These are phyloP conservation scores for Phainopepla nitens DNA, from an alignment of 2,113 vertebrate genomes.

Conservation along the genomic window DNA sequence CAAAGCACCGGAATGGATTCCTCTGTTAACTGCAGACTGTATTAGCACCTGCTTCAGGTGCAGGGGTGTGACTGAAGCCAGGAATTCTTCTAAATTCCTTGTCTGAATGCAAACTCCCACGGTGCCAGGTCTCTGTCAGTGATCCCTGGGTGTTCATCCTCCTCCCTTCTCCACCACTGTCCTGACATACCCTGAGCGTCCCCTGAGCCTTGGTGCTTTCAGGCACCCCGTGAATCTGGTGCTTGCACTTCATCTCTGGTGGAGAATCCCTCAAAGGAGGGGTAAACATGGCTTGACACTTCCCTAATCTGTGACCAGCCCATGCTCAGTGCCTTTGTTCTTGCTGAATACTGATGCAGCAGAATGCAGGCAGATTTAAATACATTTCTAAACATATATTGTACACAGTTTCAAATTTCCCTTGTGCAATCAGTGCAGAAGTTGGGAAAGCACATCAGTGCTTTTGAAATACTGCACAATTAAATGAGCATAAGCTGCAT, in stretches of 20 bases:
- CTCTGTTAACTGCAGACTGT: background rate
- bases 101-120: background rate
- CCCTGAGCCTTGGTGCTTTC: background rate
- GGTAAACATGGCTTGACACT: background rate
- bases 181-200: background rate
- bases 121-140: accelerated
- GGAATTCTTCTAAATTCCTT: background rate
- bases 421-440: background rate
- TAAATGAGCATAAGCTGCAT: background rate
- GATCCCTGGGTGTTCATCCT: background rate
- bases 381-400: background rate
- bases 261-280: background rate
- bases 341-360: background rate
- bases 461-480: background rate
- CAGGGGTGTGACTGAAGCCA: background rate
- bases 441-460: background rate
- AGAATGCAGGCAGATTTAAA: background rate
- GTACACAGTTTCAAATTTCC: background rate
- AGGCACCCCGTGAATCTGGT: background rate
- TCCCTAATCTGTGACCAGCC: background rate
- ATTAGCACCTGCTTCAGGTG: background rate
- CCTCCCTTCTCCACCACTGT: background rate
- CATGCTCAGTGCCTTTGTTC: background rate
- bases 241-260: background rate
- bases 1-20: background rate